Conservation (phyloP, 2,797 vertebrate species). For the Megaceryle alcyon region DNA sequence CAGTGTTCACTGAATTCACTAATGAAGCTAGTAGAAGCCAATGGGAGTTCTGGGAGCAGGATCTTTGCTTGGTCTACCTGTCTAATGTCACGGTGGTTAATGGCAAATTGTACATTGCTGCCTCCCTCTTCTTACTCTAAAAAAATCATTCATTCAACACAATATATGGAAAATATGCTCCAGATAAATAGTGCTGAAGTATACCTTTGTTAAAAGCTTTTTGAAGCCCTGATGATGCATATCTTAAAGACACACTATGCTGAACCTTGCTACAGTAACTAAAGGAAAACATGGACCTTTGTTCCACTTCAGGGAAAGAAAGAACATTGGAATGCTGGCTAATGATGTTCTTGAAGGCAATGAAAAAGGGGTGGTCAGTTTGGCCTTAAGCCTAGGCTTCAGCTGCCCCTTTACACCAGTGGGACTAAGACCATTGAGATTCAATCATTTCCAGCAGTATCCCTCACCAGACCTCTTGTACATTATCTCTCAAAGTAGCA, state of each 20-base stretch:
- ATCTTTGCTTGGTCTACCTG: background rate
- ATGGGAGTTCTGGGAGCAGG: background rate
- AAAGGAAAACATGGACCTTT: background rate
- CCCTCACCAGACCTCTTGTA: background rate
- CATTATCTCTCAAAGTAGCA: background rate
- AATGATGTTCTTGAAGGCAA: background rate
- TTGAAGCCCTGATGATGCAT: too few species aligned
- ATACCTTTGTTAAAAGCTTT: background rate
- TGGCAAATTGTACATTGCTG: background rate
- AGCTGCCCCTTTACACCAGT: background rate
- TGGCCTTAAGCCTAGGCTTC: background rate
- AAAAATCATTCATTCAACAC: background rate
- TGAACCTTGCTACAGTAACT: background rate
- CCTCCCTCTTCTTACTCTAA: background rate
- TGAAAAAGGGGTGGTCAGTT: background rate
- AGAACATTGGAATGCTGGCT: background rate
- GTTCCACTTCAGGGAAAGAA: background rate
- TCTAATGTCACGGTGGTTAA: background rate
- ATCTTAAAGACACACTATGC: background rate
- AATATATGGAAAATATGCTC: background rate
- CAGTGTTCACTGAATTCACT: background rate
- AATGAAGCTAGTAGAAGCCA: background rate
- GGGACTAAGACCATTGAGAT: background rate
- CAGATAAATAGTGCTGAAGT: background rate
- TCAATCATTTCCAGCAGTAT: background rate